phyloP scores from a whole-genome alignment of 2,888 invertebrate genomes.

The Agrotis ipsilon region DNA sequence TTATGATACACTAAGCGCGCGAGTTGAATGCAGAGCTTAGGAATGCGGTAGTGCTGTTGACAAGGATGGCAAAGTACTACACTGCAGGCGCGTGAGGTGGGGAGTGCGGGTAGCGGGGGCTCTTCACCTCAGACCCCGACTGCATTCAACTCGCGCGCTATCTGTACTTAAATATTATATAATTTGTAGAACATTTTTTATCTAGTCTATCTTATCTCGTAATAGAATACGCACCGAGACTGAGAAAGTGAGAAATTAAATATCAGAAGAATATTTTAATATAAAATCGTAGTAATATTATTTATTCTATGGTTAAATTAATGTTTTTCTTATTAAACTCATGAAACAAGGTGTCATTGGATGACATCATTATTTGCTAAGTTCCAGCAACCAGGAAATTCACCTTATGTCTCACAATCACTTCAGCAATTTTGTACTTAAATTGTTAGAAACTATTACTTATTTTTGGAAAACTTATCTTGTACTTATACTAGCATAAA shows the following conservation, averaged over 20 bases:
- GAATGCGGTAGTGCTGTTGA: no score
- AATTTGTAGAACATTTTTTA: background rate
- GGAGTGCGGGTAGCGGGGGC: no score
- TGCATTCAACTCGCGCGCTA: no score
- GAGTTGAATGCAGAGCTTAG: no score
- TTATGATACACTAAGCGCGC: no score
- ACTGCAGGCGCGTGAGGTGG: no score
- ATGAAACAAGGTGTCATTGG: background rate
- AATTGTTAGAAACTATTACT: no score
- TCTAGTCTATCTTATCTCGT: background rate
- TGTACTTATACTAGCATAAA: constrained; percentile 34
- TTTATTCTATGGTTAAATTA: no score
- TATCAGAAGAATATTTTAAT: background rate
- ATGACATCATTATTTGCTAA: constrained; percentile 21
- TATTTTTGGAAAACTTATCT: background rate
- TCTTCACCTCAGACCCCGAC: no score
- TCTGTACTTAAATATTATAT: no score
- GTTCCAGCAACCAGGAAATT: background rate
- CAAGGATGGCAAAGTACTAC: no score
- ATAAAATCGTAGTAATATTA: no score
- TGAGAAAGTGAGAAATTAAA: background rate
- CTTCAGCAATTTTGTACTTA: constrained; percentile 27
- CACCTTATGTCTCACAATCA: background rate
- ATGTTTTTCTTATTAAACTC: background rate
- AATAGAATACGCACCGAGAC: background rate